Conservation (phyloP, 2,888 invertebrate species). For the Parnassius orleans region DNA sequence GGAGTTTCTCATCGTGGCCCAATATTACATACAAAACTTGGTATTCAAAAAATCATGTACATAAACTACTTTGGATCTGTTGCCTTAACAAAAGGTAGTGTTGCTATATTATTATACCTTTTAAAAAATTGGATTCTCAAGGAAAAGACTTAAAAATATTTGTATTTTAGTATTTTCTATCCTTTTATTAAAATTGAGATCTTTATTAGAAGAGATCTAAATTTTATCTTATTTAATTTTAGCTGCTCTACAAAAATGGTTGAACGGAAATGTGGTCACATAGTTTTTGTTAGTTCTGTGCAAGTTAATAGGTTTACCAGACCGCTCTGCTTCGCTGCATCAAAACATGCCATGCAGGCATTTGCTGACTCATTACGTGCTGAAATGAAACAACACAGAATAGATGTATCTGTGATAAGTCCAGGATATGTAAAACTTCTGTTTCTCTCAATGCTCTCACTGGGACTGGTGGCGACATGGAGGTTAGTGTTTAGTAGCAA, state of each 20-base stretch:
- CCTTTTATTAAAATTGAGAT: no score
- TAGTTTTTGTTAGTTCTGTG: slow-evolving; percentile 94
- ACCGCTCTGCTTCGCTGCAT: slow-evolving; percentile 92
- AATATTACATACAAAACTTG: slow-evolving; percentile 86
- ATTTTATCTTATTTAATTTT: slow-evolving; percentile 42
- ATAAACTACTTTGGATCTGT: slow-evolving; percentile 97
- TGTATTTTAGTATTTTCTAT: no score
- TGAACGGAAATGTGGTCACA: slow-evolving; percentile 86
- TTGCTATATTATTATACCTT: neutral
- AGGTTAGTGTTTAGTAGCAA: slow-evolving; percentile 66
- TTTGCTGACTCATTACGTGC: slow-evolving; percentile 95
- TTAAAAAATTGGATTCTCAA: no score
- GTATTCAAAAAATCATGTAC: slow-evolving; percentile 93
- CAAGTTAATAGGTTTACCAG: slow-evolving; percentile 96
- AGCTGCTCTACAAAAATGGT: slow-evolving; percentile 93
- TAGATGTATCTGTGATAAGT: slow-evolving; percentile 93
- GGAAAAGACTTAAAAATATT: no score
- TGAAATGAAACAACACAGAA: slow-evolving; percentile 88
- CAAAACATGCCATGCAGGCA: slow-evolving; percentile 97
- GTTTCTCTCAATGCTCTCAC: slow-evolving; percentile 96
- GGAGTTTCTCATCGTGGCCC: slow-evolving; percentile 92
- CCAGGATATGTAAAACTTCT: slow-evolving; percentile 95
- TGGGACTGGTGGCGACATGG: slow-evolving; percentile 89
- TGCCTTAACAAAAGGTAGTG: slow-evolving; percentile 92
- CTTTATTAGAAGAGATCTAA: no score